These are phyloP conservation scores for Pocillopora verrucosa DNA, from an alignment of 64 coral and sea anemone genomes.

Conservation along the genomic window DNA sequence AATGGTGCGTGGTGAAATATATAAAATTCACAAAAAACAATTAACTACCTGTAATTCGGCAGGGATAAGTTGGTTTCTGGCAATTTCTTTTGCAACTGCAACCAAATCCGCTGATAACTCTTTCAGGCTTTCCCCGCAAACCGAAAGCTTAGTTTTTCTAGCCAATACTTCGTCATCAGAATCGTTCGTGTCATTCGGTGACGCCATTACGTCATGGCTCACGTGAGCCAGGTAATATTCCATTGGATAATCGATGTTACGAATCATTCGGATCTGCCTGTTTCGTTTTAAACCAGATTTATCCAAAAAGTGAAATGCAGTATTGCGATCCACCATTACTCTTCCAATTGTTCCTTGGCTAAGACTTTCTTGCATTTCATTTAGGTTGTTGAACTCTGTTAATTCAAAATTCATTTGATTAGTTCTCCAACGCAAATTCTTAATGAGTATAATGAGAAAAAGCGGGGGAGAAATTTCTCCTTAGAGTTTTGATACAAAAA, in stretches of 20 bases:
- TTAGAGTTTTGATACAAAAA: no score
- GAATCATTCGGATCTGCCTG: constrained; percentile 31
- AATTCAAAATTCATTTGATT: not conserved
- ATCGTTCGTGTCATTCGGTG: not conserved
- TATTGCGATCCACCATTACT: constrained; percentile 32
- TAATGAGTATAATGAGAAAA: no score
- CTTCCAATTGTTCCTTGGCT: constrained; percentile 8
- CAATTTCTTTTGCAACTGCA: not conserved
- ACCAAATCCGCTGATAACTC: constrained; percentile 9
- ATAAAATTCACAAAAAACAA: not conserved
- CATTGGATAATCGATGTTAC: constrained; percentile 32
- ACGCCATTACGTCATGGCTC: not conserved
- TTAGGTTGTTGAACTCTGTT: constrained; percentile 15
- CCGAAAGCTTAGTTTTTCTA: not conserved
- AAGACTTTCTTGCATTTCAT: constrained; percentile 29
- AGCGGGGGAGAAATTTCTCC: no score
- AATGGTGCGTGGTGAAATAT: no score
- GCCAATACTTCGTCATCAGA: not conserved
- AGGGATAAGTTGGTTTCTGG: not conserved
- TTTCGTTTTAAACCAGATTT: constrained; percentile 20
- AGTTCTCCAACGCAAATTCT: not conserved
- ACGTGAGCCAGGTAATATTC: constrained; percentile 10
- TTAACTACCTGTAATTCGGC: not conserved
- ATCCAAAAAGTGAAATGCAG: constrained; percentile 33
- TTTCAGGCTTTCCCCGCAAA: not conserved